Evolutionary conservation across 2,113 vertebrate genomes (phyloP).

Genomic region (Sylvia atricapilla): DNA sequence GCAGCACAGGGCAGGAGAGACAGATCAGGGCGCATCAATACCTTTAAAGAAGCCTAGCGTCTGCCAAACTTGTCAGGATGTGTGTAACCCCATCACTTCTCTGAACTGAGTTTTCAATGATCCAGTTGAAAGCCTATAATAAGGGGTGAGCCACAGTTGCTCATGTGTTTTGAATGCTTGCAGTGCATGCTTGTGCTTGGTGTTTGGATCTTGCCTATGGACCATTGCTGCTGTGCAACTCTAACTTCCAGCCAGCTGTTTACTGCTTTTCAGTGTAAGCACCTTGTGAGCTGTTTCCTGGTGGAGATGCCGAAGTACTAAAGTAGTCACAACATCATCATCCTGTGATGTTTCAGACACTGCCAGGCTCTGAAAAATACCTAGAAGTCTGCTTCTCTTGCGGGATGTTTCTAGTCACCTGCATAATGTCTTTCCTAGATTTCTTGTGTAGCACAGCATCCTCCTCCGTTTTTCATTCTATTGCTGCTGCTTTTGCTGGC

Average conservation of each 20-base stretch:
- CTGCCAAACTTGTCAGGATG: not conserved
- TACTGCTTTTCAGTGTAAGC: not conserved
- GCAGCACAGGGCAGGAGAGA: not conserved
- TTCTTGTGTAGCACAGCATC: not conserved
- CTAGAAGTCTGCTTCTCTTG: not conserved
- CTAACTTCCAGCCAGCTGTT: not conserved
- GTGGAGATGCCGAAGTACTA: not conserved
- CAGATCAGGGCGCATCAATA: not conserved
- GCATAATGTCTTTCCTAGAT: not conserved
- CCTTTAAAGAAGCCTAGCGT: not conserved
- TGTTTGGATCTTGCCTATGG: not conserved
- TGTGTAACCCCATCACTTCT: not conserved
- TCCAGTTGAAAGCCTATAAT: not conserved
- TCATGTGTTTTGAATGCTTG: not conserved
- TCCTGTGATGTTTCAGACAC: not conserved
- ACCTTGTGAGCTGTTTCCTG: not conserved
- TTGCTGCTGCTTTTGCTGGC: not conserved
- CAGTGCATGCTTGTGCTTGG: not conserved
- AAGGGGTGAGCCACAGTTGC: not conserved
- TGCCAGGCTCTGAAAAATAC: not conserved
- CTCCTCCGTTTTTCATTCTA: not conserved
- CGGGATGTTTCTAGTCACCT: not conserved
- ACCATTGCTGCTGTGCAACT: not conserved
- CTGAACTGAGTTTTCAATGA: not conserved
- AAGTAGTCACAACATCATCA: not conserved